Evolutionary conservation across 2,797 vertebrate genomes (phyloP).

Genomic region (Lepilemur septentrionalis): DNA sequence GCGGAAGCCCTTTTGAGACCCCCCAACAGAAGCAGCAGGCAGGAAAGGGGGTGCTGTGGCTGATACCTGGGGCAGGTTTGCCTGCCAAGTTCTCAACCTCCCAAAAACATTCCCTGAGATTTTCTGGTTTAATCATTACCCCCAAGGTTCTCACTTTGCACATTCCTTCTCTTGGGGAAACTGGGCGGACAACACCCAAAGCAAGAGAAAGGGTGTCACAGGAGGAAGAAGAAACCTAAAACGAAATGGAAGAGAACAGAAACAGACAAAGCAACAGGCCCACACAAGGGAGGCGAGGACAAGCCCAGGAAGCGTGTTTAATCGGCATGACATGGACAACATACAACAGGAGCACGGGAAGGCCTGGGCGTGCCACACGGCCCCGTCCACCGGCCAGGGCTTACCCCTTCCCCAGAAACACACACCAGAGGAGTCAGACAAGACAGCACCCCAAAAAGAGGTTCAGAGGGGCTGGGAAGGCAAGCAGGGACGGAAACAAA

Average conservation of each 20-base stretch:
- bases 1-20: not conserved
- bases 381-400: not conserved
- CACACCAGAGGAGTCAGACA: conserved; percentile 7
- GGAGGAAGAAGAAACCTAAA: conserved; percentile 30
- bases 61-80: accelerated
- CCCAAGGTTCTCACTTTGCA: accelerated
- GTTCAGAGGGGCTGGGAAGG: not conserved
- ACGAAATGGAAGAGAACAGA: conserved; percentile 25
- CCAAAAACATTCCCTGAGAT: not conserved
- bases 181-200: conserved; percentile 58
- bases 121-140: accelerated
- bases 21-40: not conserved
- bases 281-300: conserved; percentile 65
- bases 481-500: not conserved
- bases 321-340: conserved; percentile 76
- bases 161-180: not conserved
- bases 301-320: conserved; percentile 77
- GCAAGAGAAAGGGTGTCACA: conserved; percentile 36
- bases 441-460: conserved; percentile 4
- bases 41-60: accelerated
- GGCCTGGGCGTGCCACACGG: not conserved
- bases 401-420: conserved; percentile 6
- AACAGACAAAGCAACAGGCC: conserved; percentile 69
- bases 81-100: accelerated
- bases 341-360: conserved; percentile 45